A percentile compares a stretch with the other conserved stretches of the same genome.
phyloP scores from a whole-genome alignment of 2,113 vertebrate genomes.

The Sinocyclocheilus grahami region DNA sequence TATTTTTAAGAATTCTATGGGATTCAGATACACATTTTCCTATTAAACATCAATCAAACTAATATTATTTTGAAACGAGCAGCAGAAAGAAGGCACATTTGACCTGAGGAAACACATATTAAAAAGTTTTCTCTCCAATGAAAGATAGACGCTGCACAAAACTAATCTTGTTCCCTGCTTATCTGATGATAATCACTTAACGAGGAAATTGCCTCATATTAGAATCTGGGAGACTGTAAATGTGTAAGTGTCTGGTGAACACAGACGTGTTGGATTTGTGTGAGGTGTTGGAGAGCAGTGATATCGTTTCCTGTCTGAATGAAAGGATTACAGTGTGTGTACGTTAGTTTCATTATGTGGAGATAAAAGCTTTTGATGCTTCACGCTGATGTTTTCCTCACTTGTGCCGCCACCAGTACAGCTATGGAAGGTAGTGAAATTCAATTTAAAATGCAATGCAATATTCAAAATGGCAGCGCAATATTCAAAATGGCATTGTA shows the following conservation, averaged over 20 bases:
- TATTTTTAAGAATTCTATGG: not conserved
- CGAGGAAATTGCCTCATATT: constrained; percentile 49
- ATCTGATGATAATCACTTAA: constrained; percentile 54
- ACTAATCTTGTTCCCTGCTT: constrained; percentile 48
- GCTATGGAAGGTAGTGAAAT: not conserved
- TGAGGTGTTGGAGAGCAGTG: constrained; percentile 6
- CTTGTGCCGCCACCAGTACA: not conserved
- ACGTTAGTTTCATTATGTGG: constrained; percentile 30
- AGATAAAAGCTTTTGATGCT: constrained; percentile 22
- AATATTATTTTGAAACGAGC: constrained; percentile 17
- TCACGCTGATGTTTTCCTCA: not conserved
- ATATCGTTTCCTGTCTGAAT: constrained; percentile 28
- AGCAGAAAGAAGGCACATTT: constrained; percentile 22
- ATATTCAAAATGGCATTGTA: too few relatives aligned
- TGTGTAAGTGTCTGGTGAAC: constrained; percentile 32
- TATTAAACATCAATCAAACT: constrained; percentile 33
- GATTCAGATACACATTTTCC: constrained; percentile 3
- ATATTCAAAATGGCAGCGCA: too few relatives aligned
- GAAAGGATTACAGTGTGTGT: constrained; percentile 3
- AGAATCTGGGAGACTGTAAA: constrained; percentile 26
- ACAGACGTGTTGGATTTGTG: constrained; percentile 8
- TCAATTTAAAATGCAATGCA: too few relatives aligned
- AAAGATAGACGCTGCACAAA: constrained; percentile 52
- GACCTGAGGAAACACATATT: constrained; percentile 42
- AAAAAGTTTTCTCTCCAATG: constrained; percentile 43